A percentile compares a stretch with the other conserved stretches of the same genome.
phyloP scores from a whole-genome alignment of 1,140 invertebrate species.

The Luehdorfia chinensis region DNA sequence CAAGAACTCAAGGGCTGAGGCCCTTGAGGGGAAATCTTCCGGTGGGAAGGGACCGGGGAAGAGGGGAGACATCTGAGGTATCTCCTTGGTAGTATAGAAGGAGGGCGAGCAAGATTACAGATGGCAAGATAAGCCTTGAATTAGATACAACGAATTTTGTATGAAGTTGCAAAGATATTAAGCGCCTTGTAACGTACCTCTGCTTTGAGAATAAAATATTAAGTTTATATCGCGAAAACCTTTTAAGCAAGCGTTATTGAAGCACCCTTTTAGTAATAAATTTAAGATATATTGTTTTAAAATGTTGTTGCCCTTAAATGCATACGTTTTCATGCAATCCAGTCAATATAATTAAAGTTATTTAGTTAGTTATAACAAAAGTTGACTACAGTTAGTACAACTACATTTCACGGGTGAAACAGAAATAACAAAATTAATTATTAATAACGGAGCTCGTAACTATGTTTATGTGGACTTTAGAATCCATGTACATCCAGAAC shows the following conservation, averaged over 20 bases:
- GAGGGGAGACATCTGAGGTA: slow-evolving; percentile 49
- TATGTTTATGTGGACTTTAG: too few species aligned
- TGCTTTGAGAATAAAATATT: slow-evolving; percentile 70
- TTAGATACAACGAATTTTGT: slow-evolving; percentile 74
- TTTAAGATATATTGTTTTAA: too few species aligned
- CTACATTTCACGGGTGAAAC: too few species aligned
- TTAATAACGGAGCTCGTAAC: too few species aligned
- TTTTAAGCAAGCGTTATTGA: slow-evolving; percentile 33
- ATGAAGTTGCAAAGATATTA: slow-evolving; percentile 69
- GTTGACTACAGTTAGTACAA: too few species aligned
- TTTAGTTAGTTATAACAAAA: too few species aligned
- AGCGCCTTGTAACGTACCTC: slow-evolving; percentile 41
- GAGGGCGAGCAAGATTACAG: slow-evolving; percentile 62
- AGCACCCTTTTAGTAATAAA: too few species aligned
- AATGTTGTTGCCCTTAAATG: too few species aligned
- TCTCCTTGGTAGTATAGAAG: slow-evolving; percentile 32
- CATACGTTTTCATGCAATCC: too few species aligned
- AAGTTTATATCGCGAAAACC: slow-evolving; percentile 57
- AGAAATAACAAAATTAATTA: too few species aligned
- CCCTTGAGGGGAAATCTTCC: slow-evolving; percentile 27
- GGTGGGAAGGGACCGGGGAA: slow-evolving; percentile 22
- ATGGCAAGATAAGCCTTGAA: slow-evolving; percentile 72
- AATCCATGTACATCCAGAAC: too few species aligned
- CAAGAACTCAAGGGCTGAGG: slow-evolving; percentile 48
- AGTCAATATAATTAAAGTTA: too few species aligned